Percentiles rank a stretch among this genome's conserved stretches.
Evolutionary conservation across 2,797 vertebrate species (phyloP).

Genomic region (Thripadectes ignobilis): DNA sequence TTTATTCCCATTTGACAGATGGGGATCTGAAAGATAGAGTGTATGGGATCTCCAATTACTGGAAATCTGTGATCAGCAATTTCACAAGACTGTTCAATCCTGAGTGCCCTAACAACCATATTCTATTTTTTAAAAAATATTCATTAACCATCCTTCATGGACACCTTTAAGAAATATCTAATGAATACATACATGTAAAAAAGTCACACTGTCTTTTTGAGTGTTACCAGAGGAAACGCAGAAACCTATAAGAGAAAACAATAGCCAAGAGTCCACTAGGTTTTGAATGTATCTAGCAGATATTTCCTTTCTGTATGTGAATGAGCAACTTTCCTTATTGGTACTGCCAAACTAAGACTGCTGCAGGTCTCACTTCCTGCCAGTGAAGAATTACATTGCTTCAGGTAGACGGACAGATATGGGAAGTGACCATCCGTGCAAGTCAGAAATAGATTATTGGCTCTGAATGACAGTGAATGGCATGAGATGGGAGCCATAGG

Average conservation of each 20-base stretch:
- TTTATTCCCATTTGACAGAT: not conserved
- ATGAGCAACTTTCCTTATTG: not conserved
- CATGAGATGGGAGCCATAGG: not conserved
- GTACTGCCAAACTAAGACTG: not conserved
- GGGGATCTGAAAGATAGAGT: not conserved
- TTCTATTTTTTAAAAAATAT: not conserved
- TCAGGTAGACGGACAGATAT: constrained; percentile 12
- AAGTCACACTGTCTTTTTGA: not conserved
- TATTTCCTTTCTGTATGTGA: not conserved
- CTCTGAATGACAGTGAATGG: not conserved
- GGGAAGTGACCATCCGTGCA: not conserved
- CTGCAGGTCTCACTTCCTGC: not conserved
- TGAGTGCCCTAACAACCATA: not conserved
- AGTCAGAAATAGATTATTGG: constrained; percentile 36
- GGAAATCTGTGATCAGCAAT: not conserved
- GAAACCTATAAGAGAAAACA: not conserved
- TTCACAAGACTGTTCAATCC: not conserved
- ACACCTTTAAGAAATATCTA: not conserved
- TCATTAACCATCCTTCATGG: not conserved
- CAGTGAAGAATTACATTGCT: not conserved
- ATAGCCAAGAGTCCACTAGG: not conserved
- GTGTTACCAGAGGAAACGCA: not conserved
- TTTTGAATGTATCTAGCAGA: not conserved
- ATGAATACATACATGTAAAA: not conserved
- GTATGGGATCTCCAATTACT: not conserved